A percentile compares a stretch with the other conserved stretches of the same genome.
phyloP scores from a whole-genome alignment of 1,140 invertebrate genomes.

The Grapholita molesta region DNA sequence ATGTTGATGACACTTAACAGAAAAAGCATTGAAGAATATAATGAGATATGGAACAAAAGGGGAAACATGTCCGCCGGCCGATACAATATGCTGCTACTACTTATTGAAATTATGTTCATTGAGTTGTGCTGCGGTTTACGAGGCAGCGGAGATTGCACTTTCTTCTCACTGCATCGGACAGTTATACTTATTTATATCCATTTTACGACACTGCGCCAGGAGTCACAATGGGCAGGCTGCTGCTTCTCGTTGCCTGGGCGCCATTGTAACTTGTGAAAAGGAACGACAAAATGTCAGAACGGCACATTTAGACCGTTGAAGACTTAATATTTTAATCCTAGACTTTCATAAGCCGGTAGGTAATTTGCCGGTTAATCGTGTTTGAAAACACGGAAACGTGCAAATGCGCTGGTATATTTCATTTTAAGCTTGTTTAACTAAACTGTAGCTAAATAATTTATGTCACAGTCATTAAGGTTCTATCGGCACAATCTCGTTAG shows the following conservation, averaged over 20 bases:
- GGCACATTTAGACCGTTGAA: constrained; percentile 43
- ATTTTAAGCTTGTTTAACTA: not conserved
- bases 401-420: not conserved
- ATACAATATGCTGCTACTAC: constrained; percentile 32
- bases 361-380: not conserved
- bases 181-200: constrained; percentile 69
- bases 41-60: not conserved
- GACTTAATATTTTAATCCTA: constrained; percentile 60
- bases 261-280: constrained; percentile 39
- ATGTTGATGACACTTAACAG: not conserved
- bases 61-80: constrained; percentile 21
- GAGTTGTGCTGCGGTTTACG: constrained; percentile 62
- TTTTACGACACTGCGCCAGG: constrained; percentile 51
- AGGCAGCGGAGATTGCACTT: constrained; percentile 42
- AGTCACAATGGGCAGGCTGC: constrained; percentile 33
- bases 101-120: constrained; percentile 61
- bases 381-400: not conserved
- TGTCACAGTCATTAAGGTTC: not conserved
- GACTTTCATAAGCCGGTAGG: not conserved
- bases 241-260: constrained; percentile 23
- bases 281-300: constrained; percentile 42
- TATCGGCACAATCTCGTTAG: constrained; percentile 5
- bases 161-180: constrained; percentile 53
- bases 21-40: not conserved
- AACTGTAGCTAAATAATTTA: not conserved